Conservation (phyloP, 2,113 vertebrate genomes). For the Noctilio leporinus region DNA sequence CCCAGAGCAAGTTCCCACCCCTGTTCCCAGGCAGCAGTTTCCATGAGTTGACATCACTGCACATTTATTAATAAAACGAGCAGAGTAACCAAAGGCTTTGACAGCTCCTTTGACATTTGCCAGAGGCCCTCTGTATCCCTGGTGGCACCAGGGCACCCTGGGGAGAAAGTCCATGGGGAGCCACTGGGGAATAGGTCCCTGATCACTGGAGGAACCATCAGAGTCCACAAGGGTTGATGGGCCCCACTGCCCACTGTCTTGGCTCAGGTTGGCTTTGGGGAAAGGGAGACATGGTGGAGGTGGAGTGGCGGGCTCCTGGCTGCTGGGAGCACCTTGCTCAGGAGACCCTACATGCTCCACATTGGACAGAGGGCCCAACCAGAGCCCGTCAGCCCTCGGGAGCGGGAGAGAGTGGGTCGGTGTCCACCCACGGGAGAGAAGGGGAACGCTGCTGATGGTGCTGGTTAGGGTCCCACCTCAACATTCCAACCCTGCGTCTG, state of each 20-base stretch:
- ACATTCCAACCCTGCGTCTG: not conserved
- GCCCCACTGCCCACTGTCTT: not conserved
- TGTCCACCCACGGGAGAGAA: too few relatives aligned
- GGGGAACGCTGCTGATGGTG: not conserved
- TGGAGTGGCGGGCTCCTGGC: not conserved
- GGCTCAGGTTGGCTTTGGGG: not conserved
- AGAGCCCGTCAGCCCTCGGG: not conserved
- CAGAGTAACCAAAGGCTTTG: slow-evolving; percentile 36
- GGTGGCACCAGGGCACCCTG: not conserved
- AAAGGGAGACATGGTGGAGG: not conserved
- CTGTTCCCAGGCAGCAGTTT: slow-evolving; percentile 53
- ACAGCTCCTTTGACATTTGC: not conserved
- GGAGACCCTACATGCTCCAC: not conserved
- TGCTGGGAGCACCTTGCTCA: not conserved
- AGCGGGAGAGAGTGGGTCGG: not conserved
- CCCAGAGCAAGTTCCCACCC: slow-evolving; percentile 23
- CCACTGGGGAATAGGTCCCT: not conserved
- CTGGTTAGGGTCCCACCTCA: not conserved
- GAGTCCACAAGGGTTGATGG: not conserved
- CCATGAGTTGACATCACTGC: not conserved
- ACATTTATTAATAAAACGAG: slow-evolving; percentile 68
- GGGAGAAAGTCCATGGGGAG: not conserved
- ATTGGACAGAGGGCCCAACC: not conserved
- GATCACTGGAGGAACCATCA: not conserved
- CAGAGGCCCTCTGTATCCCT: not conserved